These are phyloP conservation scores for Kobus ellipsiprymnus DNA, from an alignment of 2,113 vertebrate genomes.

Conservation along the genomic window DNA sequence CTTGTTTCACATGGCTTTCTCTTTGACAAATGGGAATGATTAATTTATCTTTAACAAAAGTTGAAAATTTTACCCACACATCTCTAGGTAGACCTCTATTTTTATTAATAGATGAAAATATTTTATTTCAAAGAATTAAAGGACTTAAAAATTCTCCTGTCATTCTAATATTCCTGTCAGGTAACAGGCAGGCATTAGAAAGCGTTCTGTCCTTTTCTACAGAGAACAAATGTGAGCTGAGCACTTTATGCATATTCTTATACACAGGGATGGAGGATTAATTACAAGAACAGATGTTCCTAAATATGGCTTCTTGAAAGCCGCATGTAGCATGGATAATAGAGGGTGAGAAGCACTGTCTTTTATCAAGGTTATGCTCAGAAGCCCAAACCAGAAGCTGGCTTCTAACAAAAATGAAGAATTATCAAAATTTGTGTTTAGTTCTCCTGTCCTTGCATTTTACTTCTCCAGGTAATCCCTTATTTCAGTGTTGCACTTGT, in stretches of 20 bases:
- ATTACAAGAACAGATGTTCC: background rate
- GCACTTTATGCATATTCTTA: background rate
- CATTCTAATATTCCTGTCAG: background rate
- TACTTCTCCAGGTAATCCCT: background rate
- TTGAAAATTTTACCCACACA: background rate
- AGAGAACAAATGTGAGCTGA: background rate
- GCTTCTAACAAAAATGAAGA: background rate
- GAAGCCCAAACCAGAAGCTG: background rate
- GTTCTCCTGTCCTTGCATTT: background rate
- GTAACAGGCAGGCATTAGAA: background rate
- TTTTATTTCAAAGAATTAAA: background rate
- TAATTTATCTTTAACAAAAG: background rate
- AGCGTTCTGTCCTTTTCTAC: background rate
- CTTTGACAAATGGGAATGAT: conserved; percentile 49
- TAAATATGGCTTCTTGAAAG: background rate
- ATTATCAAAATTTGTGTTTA: background rate
- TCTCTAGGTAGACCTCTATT: background rate
- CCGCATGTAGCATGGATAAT: background rate
- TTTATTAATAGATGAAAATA: conserved; percentile 3
- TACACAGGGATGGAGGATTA: background rate
- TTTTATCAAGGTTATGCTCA: background rate
- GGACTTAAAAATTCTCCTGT: background rate
- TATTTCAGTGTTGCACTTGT: background rate
- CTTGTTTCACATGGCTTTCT: background rate
- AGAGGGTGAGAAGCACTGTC: background rate